Conservation (phyloP, 1,140 invertebrate genomes). For the Drosophila repletoides region DNA sequence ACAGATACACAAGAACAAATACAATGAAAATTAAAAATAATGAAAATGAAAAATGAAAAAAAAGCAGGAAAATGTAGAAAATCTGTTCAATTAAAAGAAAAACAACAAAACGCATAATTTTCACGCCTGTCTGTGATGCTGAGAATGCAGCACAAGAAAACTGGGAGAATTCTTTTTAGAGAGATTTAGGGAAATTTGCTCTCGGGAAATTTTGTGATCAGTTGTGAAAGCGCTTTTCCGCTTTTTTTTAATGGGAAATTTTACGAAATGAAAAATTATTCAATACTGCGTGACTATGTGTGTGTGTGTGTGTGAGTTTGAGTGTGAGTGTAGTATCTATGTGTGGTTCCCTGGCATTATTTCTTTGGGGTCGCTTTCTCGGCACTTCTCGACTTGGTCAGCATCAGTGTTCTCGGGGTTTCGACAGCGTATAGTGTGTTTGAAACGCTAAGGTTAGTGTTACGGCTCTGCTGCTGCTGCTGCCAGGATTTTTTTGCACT, state of each 20-base stretch:
- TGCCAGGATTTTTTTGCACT: constrained; percentile 63
- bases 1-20: constrained; percentile 51
- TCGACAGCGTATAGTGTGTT: constrained; percentile 83
- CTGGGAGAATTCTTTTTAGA: constrained; percentile 11
- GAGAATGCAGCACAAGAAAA: constrained; percentile 41
- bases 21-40: constrained; percentile 38
- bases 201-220: constrained; percentile 4
- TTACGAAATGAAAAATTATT: constrained; percentile 64
- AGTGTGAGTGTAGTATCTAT: constrained; percentile 19
- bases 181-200: constrained; percentile 56
- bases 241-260: constrained; percentile 77
- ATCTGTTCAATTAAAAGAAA: constrained; percentile 22
- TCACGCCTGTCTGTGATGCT: constrained; percentile 31
- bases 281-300: constrained; percentile 58
- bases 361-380: constrained; percentile 71
- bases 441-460: constrained; percentile 83
- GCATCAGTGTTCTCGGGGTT: constrained; percentile 83
- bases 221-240: constrained; percentile 71
- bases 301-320: constrained; percentile 15
- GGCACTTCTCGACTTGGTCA: constrained; percentile 69
- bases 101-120: constrained; percentile 58
- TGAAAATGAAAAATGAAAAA: constrained; percentile 36
- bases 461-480: constrained; percentile 53
- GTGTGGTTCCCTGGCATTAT: constrained; percentile 50
- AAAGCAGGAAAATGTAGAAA: constrained; percentile 16